Conservation (phyloP, 2,113 vertebrate genomes). For the Morone chrysops region DNA sequence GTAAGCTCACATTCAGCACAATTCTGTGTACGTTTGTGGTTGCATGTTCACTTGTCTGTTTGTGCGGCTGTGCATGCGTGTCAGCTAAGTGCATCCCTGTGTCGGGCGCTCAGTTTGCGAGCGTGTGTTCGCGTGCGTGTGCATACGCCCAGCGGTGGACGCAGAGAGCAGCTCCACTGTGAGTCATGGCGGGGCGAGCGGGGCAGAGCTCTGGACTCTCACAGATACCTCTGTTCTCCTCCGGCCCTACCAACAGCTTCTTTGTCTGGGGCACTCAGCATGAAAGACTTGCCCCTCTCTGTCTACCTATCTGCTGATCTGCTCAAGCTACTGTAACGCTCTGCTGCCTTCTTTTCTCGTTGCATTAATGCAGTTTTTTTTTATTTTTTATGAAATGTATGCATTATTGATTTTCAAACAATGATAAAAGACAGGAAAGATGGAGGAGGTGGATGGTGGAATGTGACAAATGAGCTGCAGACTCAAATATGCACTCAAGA, state of each 20-base stretch:
- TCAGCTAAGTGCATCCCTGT: conserved; percentile 35
- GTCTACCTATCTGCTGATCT: conserved; percentile 57
- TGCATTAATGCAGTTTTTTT: background rate
- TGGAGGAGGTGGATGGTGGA: background rate
- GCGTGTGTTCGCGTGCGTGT: background rate
- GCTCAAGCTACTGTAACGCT: conserved; percentile 16
- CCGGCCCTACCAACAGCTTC: conserved; percentile 66
- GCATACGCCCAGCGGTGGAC: background rate
- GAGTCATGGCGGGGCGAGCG: conserved; percentile 74
- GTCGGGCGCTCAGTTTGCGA: background rate
- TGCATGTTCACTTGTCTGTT: conserved; percentile 22
- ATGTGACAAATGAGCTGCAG: conserved; percentile 35
- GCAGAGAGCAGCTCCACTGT: conserved; percentile 65
- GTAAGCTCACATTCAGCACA: background rate
- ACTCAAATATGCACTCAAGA: conserved; percentile 10
- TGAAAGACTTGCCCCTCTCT: conserved; percentile 61
- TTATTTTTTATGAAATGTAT: conserved; percentile 14
- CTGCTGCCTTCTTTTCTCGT: background rate
- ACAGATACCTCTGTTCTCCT: conserved; percentile 79
- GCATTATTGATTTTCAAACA: conserved; percentile 21
- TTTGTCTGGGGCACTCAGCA: conserved; percentile 75
- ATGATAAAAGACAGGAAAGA: conserved; percentile 9
- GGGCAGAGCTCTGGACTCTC: conserved; percentile 69
- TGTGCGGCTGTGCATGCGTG: conserved; percentile 38
- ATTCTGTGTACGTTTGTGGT: background rate